Conservation (phyloP, 2,797 vertebrate genomes). For the Gila robusta region DNA sequence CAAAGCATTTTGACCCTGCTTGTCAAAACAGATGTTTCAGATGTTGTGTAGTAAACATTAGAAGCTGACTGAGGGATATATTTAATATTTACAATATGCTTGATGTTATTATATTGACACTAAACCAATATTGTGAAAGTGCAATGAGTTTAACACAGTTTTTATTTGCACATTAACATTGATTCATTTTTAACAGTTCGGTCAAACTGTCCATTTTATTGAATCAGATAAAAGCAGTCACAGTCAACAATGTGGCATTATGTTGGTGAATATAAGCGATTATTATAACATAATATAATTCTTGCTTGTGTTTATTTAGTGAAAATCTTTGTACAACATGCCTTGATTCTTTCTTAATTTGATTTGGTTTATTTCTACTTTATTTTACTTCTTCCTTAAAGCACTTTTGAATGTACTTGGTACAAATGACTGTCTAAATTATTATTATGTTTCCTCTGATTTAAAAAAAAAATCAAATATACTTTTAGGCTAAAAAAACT, state of each 20-base stretch:
- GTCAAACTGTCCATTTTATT: not conserved
- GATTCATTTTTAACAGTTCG: no score
- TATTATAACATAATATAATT: no score
- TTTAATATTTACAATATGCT: conserved; percentile 48
- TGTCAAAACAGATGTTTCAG: conserved; percentile 38
- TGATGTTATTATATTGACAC: conserved; percentile 43
- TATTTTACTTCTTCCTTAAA: not conserved
- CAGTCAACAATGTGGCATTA: not conserved
- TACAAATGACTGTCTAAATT: not conserved
- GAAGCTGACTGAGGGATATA: conserved; percentile 50
- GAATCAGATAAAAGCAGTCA: not conserved
- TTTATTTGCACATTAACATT: not conserved
- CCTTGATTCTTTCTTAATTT: not conserved
- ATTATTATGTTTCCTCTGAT: not conserved
- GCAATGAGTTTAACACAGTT: not conserved
- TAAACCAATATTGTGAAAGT: not conserved
- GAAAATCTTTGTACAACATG: no score
- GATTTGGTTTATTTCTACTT: not conserved
- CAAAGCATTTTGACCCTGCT: not conserved
- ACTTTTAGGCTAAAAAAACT: not conserved
- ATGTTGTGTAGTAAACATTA: conserved; percentile 27
- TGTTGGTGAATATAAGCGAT: not conserved
- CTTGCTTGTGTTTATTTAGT: no score
- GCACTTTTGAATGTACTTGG: not conserved
- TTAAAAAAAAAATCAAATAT: not conserved